These are phyloP conservation scores for Liodrosophila aerea DNA, from an alignment of 2,888 invertebrate genomes.

Conservation along the genomic window DNA sequence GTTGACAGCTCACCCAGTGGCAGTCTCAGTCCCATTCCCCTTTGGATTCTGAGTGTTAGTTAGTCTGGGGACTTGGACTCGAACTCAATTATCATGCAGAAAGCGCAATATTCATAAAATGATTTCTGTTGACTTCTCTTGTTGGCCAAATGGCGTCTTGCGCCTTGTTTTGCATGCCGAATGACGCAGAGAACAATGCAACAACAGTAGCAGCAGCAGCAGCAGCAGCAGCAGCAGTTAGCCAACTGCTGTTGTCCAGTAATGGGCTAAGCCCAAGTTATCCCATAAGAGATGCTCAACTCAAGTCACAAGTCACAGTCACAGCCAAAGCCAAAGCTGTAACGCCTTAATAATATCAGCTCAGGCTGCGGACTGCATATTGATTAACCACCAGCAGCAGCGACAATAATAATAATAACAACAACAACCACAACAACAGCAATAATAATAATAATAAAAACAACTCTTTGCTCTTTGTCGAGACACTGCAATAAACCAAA, in stretches of 20 bases:
- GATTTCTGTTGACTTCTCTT: slow-evolving; percentile 61
- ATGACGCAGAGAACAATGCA: slow-evolving; percentile 66
- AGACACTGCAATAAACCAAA: slow-evolving; percentile 34
- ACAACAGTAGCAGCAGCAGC: slow-evolving; percentile 16
- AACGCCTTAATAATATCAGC: slow-evolving; percentile 44
- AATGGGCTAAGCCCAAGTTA: slow-evolving; percentile 70
- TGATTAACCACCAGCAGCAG: slow-evolving; percentile 48
- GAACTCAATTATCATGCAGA: slow-evolving; percentile 65
- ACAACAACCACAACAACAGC: not conserved
- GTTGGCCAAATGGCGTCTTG: slow-evolving; percentile 73
- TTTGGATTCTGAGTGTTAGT: slow-evolving; percentile 4
- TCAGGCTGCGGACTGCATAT: slow-evolving; percentile 57
- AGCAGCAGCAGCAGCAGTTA: slow-evolving; percentile 35
- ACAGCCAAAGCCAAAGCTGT: slow-evolving; percentile 40
- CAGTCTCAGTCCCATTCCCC: slow-evolving; percentile 11
- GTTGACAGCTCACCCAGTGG: slow-evolving; percentile 17
- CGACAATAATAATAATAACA: not conserved
- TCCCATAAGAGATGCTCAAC: slow-evolving; percentile 32
- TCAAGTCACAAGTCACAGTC: slow-evolving; percentile 9
- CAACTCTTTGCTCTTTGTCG: not conserved
- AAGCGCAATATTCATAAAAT: slow-evolving; percentile 69
- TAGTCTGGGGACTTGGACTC: slow-evolving; percentile 7
- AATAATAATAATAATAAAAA: too few relatives aligned
- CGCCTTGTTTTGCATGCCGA: slow-evolving; percentile 73
- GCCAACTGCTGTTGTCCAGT: slow-evolving; percentile 72